Evolutionary conservation across 2,113 vertebrate species (phyloP), one percentile per base, ranked within the genome.

Genomic region (Gambusia affinis): DNA sequence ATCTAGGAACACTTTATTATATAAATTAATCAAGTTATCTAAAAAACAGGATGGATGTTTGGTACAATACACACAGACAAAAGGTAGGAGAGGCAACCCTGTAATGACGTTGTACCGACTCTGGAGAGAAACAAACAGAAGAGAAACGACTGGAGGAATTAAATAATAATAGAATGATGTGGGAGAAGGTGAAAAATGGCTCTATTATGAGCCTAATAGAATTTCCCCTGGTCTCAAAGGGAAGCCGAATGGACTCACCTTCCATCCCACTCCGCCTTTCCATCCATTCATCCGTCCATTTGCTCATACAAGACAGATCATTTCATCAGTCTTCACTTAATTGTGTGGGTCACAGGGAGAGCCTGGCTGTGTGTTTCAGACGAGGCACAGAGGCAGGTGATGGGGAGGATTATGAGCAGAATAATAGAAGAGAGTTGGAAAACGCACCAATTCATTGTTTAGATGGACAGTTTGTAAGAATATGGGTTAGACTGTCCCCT

Each of bases 251-350:
- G 91, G 92, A 92, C 90, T 91, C 81, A 82, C 75, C 76, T 90
- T 82, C 76, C 76, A 76, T 86, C 81, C 80, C 78, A 85, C 79
- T 87, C 67, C 81, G 79, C 68, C 30, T 82, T 78, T 85, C 75
- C 72, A 73, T 81, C 83, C 78, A 67, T 70, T 68, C 77, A 64
- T 82, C 69, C 76, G 63, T 87, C 90, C 90, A 92, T 94, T 92
- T 92, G 86, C 81, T 75, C 64, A 1, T 80, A 65, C 75, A 73
- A 66, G 82, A 83, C 85, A 85, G 81, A 90, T 93, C 91, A 92
- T 94, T 91, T 92, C 87, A 93, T 94, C 88, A 88, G 79, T 82
- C 85, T 73, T 81, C 84, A 86, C 88, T 87, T 93, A 91, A 91
- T 89, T 90, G 89, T 80, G 77, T 75, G 79, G 6, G 5, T 73